phyloP scores from a whole-genome alignment of 1,140 invertebrate species.

The Papilio xuthus region DNA sequence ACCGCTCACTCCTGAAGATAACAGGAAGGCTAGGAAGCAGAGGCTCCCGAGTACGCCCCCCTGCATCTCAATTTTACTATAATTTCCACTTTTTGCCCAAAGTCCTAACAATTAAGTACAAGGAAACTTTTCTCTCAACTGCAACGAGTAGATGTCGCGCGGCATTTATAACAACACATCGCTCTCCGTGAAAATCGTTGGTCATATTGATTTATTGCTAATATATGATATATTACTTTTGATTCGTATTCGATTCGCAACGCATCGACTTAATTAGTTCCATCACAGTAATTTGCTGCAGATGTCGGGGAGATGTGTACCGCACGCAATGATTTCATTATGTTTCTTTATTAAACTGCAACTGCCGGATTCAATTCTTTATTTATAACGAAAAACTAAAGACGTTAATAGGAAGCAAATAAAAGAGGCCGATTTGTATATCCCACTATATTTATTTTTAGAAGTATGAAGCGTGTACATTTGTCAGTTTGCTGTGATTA shows the following conservation, averaged over 20 bases:
- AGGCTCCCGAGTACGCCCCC: slow-evolving; percentile 52
- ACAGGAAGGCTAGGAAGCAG: slow-evolving; percentile 60
- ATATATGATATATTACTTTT: slow-evolving; percentile 47
- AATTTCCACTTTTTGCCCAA: slow-evolving; percentile 46
- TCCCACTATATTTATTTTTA: slow-evolving; percentile 64
- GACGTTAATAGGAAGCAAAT: neutral
- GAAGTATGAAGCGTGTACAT: slow-evolving; percentile 52
- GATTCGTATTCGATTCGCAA: slow-evolving; percentile 49
- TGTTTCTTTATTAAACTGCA: slow-evolving; percentile 21
- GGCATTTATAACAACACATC: slow-evolving; percentile 49
- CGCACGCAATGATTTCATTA: slow-evolving; percentile 25
- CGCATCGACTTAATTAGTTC: slow-evolving; percentile 49
- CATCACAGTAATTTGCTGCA: slow-evolving; percentile 49
- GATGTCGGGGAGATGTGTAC: slow-evolving; percentile 37
- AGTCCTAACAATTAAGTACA: slow-evolving; percentile 43
- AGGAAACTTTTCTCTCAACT: slow-evolving; percentile 43
- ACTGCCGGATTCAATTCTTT: neutral
- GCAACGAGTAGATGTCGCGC: slow-evolving; percentile 30
- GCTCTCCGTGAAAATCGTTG: slow-evolving; percentile 49
- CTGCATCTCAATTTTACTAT: slow-evolving; percentile 51
- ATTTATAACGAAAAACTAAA: neutral
- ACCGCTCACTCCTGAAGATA: slow-evolving; percentile 45
- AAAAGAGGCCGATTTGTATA: slow-evolving; percentile 40
- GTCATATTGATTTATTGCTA: slow-evolving; percentile 55
- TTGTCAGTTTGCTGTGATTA: slow-evolving; percentile 58